These are phyloP conservation scores for Ariolimax columbianus DNA, from an alignment of 2,888 invertebrate genomes.

Conservation along the genomic window DNA sequence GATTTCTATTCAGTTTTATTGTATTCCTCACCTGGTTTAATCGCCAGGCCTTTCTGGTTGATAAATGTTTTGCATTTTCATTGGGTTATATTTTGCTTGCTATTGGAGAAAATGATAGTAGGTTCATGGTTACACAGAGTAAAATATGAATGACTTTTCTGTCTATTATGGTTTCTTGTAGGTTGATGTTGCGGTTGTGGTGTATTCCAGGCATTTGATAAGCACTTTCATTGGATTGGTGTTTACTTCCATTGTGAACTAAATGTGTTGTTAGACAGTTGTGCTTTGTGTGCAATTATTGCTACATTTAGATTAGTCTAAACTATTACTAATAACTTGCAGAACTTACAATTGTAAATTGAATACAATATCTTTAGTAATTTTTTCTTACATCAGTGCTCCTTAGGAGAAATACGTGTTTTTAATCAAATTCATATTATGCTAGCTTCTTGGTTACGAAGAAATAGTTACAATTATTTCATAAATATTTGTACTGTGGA, in stretches of 20 bases:
- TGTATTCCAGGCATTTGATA: conserved; percentile 1
- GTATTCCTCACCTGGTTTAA: conserved; percentile 1
- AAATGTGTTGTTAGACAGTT: not conserved
- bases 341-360: no score
- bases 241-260: not conserved
- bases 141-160: not conserved
- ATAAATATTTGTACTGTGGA: not conserved
- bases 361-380: no score
- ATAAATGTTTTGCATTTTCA: not conserved
- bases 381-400: no score
- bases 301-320: not conserved
- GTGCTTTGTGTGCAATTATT: not conserved
- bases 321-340: not conserved
- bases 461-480: no score
- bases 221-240: not conserved
- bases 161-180: not conserved
- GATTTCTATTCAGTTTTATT: conserved; percentile 7
- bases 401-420: no score
- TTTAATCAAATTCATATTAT: no score
- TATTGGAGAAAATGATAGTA: not conserved
- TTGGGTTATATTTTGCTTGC: not conserved
- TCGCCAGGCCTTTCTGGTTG: not conserved
- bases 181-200: not conserved
- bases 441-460: not conserved
- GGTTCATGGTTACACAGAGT: not conserved